Evolutionary conservation across 2,888 invertebrate genomes (phyloP).

Genomic region (Eledona agricola): DNA sequence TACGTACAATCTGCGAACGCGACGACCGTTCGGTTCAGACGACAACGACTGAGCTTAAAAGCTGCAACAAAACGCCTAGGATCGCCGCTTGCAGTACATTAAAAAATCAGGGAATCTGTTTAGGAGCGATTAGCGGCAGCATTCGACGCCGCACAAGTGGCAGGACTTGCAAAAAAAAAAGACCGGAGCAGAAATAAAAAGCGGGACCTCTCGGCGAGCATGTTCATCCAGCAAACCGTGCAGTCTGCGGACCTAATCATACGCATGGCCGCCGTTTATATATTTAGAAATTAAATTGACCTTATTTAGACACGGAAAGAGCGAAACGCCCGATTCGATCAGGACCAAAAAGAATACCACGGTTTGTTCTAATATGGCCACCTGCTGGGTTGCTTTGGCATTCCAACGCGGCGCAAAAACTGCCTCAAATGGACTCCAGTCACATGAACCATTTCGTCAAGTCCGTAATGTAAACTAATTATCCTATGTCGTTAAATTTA

Average conservation of each 20-base stretch:
- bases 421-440: too few species aligned
- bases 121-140: slow-evolving; percentile 37
- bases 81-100: slow-evolving; percentile 33
- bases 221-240: slow-evolving; percentile 40
- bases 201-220: slow-evolving; percentile 38
- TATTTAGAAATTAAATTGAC: slow-evolving; percentile 46
- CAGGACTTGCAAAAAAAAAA: slow-evolving; percentile 32
- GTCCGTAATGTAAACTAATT: too few species aligned
- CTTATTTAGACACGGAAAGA: slow-evolving; percentile 33
- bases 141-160: slow-evolving; percentile 40
- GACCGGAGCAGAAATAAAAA: slow-evolving; percentile 31
- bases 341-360: slow-evolving; percentile 26
- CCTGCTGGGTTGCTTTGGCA: too few species aligned
- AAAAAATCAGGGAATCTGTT: slow-evolving; percentile 39
- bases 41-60: slow-evolving; percentile 35
- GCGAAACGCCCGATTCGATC: slow-evolving; percentile 16
- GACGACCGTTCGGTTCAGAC: slow-evolving; percentile 25
- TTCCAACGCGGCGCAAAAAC: too few species aligned
- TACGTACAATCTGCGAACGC: background rate
- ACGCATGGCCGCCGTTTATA: slow-evolving; percentile 50
- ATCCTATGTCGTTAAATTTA: too few species aligned
- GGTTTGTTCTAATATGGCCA: slow-evolving; percentile 27
- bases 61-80: slow-evolving; percentile 32
- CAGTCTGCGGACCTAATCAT: slow-evolving; percentile 46
- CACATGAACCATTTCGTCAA: too few species aligned